Evolutionary conservation across 2,888 invertebrate genomes (phyloP).

Genomic region (Atethmia centrago): DNA sequence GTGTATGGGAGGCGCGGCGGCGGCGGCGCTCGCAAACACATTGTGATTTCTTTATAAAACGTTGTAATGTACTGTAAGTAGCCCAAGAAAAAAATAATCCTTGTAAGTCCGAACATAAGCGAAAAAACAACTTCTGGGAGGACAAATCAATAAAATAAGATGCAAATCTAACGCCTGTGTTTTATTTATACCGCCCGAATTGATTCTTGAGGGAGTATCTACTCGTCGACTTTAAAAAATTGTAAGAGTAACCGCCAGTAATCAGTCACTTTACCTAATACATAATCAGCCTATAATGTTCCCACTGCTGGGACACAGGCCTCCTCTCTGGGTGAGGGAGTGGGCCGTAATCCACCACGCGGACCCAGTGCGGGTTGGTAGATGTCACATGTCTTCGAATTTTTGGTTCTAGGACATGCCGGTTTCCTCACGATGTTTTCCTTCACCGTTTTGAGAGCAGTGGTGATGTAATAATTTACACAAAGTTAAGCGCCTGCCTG

Average conservation of each 20-base stretch:
- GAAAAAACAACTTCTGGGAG: constrained; percentile 86
- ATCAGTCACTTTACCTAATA: no score
- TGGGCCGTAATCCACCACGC: no score
- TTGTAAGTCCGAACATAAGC: constrained; percentile 87
- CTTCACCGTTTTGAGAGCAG: no score
- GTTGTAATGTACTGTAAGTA: constrained; percentile 89
- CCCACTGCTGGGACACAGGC: no score
- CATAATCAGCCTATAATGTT: no score
- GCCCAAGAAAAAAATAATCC: constrained; percentile 88
- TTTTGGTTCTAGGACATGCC: no score
- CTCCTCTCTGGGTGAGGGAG: no score
- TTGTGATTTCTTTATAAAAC: constrained; percentile 90
- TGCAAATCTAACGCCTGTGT: constrained; percentile 83
- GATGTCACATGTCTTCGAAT: no score
- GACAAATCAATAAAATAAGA: constrained; percentile 90
- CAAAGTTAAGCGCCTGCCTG: no score
- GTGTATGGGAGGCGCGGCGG: constrained; percentile 72
- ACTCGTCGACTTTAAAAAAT: neutral
- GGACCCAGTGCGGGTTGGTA: no score
- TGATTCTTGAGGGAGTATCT: constrained; percentile 8
- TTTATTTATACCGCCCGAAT: constrained; percentile 74
- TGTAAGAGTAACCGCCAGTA: constrained; percentile 1
- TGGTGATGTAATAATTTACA: no score
- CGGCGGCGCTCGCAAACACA: constrained; percentile 80
- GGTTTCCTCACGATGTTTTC: no score